A percentile compares a stretch with the other conserved stretches of the same genome.
These are phyloP conservation scores for Vireo altiloquus DNA, from an alignment of 2,113 vertebrate genomes.

Conservation along the genomic window DNA sequence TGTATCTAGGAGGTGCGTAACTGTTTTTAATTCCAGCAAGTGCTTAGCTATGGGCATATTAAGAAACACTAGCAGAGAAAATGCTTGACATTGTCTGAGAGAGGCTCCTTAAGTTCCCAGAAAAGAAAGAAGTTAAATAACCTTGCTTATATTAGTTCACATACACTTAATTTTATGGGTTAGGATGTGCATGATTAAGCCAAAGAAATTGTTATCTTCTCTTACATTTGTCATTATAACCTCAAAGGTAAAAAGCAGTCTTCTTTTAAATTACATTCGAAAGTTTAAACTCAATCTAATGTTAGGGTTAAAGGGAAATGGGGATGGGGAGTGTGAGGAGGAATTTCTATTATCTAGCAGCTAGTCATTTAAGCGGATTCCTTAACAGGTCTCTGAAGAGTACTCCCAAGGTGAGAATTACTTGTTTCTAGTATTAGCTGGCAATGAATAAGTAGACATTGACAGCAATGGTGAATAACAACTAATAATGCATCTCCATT, in stretches of 20 bases:
- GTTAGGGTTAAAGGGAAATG: not conserved
- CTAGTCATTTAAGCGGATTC: not conserved
- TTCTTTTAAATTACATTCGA: not conserved
- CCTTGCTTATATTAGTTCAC: not conserved
- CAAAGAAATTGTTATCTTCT: constrained; percentile 3
- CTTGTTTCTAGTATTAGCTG: not conserved
- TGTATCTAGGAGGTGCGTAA: not conserved
- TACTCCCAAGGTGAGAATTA: not conserved
- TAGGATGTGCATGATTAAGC: not conserved
- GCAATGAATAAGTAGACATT: not conserved
- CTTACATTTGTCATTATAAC: constrained; percentile 22
- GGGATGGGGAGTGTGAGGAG: not conserved
- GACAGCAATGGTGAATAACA: not conserved
- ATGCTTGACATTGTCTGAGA: not conserved
- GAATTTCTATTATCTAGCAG: not conserved
- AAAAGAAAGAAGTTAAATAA: not conserved
- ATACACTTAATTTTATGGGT: not conserved
- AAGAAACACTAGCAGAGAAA: not conserved
- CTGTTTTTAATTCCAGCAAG: not conserved
- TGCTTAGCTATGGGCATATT: not conserved
- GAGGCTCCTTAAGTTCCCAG: not conserved
- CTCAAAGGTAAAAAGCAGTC: not conserved
- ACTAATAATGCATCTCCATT: not conserved
- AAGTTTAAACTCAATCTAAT: not conserved
- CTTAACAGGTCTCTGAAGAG: not conserved